phyloP scores from a whole-genome alignment of 2,113 vertebrate species.

The Megaceryle maxima region DNA sequence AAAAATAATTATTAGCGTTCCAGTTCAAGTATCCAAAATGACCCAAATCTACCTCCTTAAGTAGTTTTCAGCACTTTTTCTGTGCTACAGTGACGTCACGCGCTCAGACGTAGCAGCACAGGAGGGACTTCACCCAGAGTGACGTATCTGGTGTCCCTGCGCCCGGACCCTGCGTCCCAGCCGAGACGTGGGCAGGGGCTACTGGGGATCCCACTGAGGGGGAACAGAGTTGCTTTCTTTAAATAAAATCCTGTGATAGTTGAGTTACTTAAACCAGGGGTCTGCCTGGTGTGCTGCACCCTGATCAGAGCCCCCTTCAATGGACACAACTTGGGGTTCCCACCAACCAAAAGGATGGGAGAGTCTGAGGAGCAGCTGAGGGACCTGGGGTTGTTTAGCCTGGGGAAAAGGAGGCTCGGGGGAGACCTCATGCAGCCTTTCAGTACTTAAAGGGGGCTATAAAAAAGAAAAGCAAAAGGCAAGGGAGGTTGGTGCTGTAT shows the following conservation, averaged over 20 bases:
- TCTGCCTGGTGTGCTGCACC: background rate
- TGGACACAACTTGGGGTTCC: background rate
- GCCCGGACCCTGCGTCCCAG: background rate
- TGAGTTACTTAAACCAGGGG: background rate
- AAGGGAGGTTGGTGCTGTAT: background rate
- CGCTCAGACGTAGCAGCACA: background rate
- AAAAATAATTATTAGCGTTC: background rate
- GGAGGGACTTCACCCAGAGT: background rate
- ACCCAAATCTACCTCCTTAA: background rate
- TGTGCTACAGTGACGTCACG: background rate
- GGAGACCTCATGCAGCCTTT: too few relatives aligned
- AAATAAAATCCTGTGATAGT: background rate
- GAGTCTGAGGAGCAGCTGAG: too few relatives aligned
- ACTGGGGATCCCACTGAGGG: background rate
- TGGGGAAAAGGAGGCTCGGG: too few relatives aligned
- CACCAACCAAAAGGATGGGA: background rate
- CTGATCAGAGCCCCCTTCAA: accelerated
- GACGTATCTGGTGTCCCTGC: background rate
- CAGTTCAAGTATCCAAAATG: background rate
- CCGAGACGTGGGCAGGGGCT: background rate
- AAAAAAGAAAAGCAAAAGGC: background rate
- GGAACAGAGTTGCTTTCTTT: background rate
- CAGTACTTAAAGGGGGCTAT: too few relatives aligned
- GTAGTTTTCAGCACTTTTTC: background rate
- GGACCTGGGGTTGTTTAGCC: too few relatives aligned